Base-by-base conservation (phyloP, 37 sponge, comb jelly and placozoan species). In the Dysidea cf. avara region DNA sequence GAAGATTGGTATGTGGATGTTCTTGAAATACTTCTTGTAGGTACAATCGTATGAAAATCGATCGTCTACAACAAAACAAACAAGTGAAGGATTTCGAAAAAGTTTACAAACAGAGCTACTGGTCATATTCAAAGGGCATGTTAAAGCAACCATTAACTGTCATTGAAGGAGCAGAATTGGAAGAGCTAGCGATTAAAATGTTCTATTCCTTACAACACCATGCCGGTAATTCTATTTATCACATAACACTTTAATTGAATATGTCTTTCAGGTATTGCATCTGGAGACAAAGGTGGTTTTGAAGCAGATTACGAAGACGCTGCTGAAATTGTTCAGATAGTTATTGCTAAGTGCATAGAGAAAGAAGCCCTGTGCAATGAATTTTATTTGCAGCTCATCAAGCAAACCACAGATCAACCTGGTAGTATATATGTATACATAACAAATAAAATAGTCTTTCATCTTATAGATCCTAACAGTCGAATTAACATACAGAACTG, bases 371-470 rank as follows among this genome's bases (percentile, higher is more conserved):
- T 93, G 46, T 96, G 96, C 77, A 96, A 96, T 53, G 96, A 96
- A 70, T 89, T 96, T 74, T 96, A 89, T 48, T 69, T 96, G 25
- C 96, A 92, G 74, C 75, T 96, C 40, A 85, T 96, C 66, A 96
- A 96, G 57, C 96, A 96, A 84, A 93, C 96, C 21, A 96, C 96
- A 7, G 96, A 96, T 69, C 96, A 96, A 63, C 93, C 93, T 66
- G 91, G 91, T 86, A 47, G 61, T 9, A 0, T 0, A 37, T 6
- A 4, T 37, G 7, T 39, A 11, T 29, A n/a, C n/a, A n/a, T 20
- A 50, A 73, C 72, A 25, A 59, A 4, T 21, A 9, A 20, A 72
- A 7, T 74, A 20, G 46, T 12, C 57, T 61, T 73, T 20, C 13
- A 52, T n/a, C 36, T 16, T 72, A 32, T 68, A 86, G 96, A 96